Evolutionary conservation across 2,113 vertebrate species (phyloP).

Genomic region (Chaenogobius annularis): DNA sequence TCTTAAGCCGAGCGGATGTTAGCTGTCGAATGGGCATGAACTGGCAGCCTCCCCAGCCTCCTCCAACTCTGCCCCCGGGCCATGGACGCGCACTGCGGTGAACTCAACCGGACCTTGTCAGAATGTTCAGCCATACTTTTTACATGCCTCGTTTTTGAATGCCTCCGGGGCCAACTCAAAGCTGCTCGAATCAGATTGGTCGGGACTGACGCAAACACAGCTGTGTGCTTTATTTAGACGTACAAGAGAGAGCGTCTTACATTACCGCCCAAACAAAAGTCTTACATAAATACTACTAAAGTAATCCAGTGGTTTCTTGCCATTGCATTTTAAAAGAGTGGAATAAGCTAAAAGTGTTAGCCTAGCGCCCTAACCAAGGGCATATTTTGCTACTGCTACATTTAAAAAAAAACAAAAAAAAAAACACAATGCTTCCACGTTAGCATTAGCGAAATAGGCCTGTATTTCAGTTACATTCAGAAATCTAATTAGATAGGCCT

Average conservation of each 20-base stretch:
- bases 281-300: background rate
- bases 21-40: slow-evolving; percentile 29
- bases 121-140: background rate
- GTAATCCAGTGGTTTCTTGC: background rate
- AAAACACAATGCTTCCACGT: too few species aligned
- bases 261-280: background rate
- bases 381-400: too few species aligned
- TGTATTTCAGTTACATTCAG: too few species aligned
- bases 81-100: slow-evolving; percentile 15
- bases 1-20: slow-evolving; percentile 27
- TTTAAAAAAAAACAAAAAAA: too few species aligned
- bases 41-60: slow-evolving; percentile 14
- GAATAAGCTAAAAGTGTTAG: too few species aligned
- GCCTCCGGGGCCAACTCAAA: background rate
- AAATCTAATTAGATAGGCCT: too few species aligned
- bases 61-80: slow-evolving; percentile 20
- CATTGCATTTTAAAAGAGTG: too few species aligned
- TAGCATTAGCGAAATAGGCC: too few species aligned
- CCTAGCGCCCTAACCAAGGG: too few species aligned
- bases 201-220: background rate
- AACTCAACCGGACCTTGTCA: slow-evolving; percentile 11
- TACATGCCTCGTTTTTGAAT: background rate
- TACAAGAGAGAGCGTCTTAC: slow-evolving; percentile 1
- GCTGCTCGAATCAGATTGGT: background rate
- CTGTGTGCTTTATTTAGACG: background rate